A percentile compares a stretch with the other conserved stretches of the same genome.
Conservation (phyloP, 2,888 invertebrate species). For the Macrosoma leucophasiata region DNA sequence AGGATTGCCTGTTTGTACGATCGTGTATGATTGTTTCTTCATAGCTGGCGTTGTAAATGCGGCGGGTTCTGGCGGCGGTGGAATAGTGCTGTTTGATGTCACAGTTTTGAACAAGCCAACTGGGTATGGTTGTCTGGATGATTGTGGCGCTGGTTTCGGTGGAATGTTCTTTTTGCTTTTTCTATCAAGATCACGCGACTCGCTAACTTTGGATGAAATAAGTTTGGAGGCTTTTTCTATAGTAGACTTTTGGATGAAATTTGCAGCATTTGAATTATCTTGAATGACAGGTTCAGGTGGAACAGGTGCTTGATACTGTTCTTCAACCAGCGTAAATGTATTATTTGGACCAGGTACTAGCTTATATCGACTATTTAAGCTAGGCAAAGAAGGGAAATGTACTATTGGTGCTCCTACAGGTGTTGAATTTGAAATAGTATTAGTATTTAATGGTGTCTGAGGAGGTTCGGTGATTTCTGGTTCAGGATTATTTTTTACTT, state of each 20-base stretch:
- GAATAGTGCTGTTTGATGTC: constrained; percentile 27
- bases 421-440: constrained; percentile 12
- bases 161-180: constrained; percentile 17
- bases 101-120: constrained; percentile 60
- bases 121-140: constrained; percentile 48
- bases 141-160: constrained; percentile 5
- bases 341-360: constrained; percentile 62
- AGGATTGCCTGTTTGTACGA: constrained; percentile 63
- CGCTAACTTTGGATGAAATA: too few relatives aligned
- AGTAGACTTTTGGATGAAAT: too few relatives aligned
- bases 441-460: constrained; percentile 10
- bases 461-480: not conserved
- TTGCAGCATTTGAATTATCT: not conserved
- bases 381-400: constrained; percentile 42
- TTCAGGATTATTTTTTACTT: constrained; percentile 30
- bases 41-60: constrained; percentile 52
- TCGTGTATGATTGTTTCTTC: constrained; percentile 64
- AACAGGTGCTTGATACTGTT: constrained; percentile 29
- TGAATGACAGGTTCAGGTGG: too few relatives aligned
- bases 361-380: constrained; percentile 51
- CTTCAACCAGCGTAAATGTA: constrained; percentile 55
- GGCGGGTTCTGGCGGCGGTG: constrained; percentile 26
- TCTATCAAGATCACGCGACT: constrained; percentile 2
- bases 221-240: too few relatives aligned
- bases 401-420: constrained; percentile 30